phyloP scores from a whole-genome alignment of 2,113 vertebrate genomes.

The Gopherus flavomarginatus region DNA sequence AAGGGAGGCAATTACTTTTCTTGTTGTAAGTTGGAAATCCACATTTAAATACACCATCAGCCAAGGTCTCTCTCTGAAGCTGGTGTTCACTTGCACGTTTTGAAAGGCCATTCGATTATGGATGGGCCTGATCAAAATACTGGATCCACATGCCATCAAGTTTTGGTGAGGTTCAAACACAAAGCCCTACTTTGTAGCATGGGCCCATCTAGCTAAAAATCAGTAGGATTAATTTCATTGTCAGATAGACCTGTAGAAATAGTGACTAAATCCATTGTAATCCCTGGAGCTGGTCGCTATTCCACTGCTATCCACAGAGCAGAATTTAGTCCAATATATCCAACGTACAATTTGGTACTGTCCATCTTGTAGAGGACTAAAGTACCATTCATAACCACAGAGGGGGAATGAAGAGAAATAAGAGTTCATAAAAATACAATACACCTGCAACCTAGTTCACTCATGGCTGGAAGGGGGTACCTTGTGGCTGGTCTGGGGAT shows the following conservation, averaged over 20 bases:
- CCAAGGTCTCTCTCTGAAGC: accelerated
- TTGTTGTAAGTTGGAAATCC: not conserved
- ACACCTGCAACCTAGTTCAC: not conserved
- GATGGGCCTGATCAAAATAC: not conserved
- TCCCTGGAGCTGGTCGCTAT: not conserved
- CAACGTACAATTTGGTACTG: not conserved
- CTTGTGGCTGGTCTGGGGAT: not conserved
- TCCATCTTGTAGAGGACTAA: not conserved
- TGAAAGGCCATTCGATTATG: not conserved
- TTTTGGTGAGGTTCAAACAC: not conserved
- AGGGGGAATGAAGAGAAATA: not conserved
- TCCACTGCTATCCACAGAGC: not conserved
- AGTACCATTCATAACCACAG: not conserved
- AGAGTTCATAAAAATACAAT: not conserved
- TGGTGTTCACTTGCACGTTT: not conserved
- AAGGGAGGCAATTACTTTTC: not conserved
- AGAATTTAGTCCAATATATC: not conserved
- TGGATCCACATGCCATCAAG: not conserved
- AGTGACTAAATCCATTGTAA: not conserved
- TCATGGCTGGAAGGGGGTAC: not conserved
- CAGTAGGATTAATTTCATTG: too few species aligned
- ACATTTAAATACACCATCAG: not conserved
- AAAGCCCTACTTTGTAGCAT: not conserved
- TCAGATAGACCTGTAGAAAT: not conserved
- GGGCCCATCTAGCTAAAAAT: not conserved